Conservation (phyloP, 2,888 invertebrate genomes). For the Netelia fuscicornis region DNA sequence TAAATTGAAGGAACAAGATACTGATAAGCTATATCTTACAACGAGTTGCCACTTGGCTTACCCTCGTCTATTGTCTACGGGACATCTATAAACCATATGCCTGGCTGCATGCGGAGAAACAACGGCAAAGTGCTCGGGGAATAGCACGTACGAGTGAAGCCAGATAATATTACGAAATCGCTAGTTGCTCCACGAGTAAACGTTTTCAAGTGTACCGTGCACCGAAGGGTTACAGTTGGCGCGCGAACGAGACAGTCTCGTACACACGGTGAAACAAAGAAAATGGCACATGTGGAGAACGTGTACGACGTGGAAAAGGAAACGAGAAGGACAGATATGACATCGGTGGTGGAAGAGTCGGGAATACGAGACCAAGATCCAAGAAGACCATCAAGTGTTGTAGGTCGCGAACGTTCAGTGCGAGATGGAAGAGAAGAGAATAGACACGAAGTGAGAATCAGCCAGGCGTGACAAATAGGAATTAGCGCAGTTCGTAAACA, state of each 20-base stretch:
- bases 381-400: conserved; percentile 14
- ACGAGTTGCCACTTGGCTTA: not conserved
- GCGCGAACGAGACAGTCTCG: not conserved
- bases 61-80: not conserved
- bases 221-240: not conserved
- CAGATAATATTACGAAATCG: conserved; percentile 16
- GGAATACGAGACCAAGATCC: not conserved
- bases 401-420: conserved; percentile 3
- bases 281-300: not conserved
- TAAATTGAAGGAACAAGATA: not conserved
- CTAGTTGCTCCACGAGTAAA: conserved; percentile 5
- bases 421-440: conserved; percentile 21
- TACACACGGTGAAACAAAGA: not conserved
- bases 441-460: conserved; percentile 64
- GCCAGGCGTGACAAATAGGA: conserved; percentile 67
- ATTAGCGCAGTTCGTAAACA: conserved; percentile 67
- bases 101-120: not conserved
- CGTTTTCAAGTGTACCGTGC: conserved; percentile 14
- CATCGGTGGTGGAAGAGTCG: not conserved
- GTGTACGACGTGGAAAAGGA: not conserved
- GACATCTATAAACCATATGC: not conserved
- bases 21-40: not conserved
- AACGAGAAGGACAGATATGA: conserved; percentile 2
- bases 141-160: conserved; percentile 15
- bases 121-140: conserved; percentile 1